A percentile compares a stretch with the other conserved stretches of the same genome.
phyloP scores from a whole-genome alignment of 2,797 vertebrate genomes.

The Pyrocephalus nanus region DNA sequence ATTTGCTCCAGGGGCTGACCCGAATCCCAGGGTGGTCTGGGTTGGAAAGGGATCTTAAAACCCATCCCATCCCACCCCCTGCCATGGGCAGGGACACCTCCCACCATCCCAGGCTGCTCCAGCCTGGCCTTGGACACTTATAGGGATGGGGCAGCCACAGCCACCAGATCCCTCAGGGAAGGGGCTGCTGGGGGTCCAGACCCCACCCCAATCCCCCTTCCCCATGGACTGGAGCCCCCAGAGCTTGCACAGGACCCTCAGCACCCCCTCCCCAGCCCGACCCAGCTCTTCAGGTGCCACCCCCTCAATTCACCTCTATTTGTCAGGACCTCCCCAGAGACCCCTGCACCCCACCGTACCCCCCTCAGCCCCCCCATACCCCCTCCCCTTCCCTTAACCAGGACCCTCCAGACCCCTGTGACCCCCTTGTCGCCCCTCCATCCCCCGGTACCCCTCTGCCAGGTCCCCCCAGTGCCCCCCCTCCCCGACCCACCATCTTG shows the following conservation, averaged over 20 bases:
- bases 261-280: neutral
- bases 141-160: neutral
- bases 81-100: neutral
- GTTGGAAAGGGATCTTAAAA: neutral
- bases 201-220: neutral
- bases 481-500: constrained; percentile 81
- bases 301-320: too few relatives aligned
- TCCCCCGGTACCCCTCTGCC: too few relatives aligned
- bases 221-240: fast-evolving
- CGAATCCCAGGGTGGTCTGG: fast-evolving
- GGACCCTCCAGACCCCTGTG: too few relatives aligned
- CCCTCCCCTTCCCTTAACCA: too few relatives aligned
- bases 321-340: too few relatives aligned
- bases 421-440: too few relatives aligned
- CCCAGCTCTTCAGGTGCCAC: neutral
- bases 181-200: neutral
- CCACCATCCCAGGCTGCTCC: fast-evolving
- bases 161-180: neutral
- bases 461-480: too few relatives aligned
- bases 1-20: neutral
- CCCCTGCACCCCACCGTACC: too few relatives aligned
- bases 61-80: neutral
- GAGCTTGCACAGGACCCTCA: fast-evolving
- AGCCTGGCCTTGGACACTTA: neutral
- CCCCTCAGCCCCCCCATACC: too few relatives aligned